Evolutionary conservation across 2,113 vertebrate genomes (phyloP).

Genomic region (Chelonoidis abingdonii): DNA sequence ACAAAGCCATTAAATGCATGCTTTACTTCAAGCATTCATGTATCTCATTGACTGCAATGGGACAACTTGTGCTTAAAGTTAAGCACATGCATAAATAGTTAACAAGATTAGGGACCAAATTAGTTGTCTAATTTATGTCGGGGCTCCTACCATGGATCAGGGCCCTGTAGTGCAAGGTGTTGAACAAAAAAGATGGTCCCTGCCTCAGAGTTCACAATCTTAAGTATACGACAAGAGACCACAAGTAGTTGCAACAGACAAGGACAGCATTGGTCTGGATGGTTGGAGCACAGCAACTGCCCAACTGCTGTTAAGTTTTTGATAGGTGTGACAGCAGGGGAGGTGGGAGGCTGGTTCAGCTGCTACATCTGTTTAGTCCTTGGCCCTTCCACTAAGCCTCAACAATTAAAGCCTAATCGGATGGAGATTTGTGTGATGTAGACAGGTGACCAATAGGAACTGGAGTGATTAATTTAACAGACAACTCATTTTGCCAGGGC

Average conservation of each 20-base stretch:
- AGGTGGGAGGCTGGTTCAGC: neutral
- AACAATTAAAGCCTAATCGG: constrained; percentile 41
- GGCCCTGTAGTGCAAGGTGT: neutral
- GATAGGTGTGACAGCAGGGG: neutral
- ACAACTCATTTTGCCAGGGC: neutral
- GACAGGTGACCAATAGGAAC: constrained; percentile 7
- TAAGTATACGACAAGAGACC: neutral
- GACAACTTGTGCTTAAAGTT: neutral
- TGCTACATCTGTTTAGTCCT: neutral
- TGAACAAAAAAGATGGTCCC: neutral
- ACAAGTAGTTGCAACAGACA: neutral
- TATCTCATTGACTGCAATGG: too few species aligned
- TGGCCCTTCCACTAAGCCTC: constrained; percentile 19
- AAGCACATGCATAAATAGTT: neutral
- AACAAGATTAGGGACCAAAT: neutral
- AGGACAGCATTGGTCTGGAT: neutral
- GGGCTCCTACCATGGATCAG: neutral
- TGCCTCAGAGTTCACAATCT: neutral
- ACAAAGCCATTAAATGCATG: rapidly evolving
- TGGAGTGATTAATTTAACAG: neutral
- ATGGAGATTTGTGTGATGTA: neutral
- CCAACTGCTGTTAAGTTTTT: neutral
- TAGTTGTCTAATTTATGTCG: neutral
- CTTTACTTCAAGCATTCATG: too few species aligned
- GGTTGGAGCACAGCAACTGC: rapidly evolving